phyloP scores from a whole-genome alignment of 2,113 vertebrate genomes.

The Paradisaea rubra region DNA sequence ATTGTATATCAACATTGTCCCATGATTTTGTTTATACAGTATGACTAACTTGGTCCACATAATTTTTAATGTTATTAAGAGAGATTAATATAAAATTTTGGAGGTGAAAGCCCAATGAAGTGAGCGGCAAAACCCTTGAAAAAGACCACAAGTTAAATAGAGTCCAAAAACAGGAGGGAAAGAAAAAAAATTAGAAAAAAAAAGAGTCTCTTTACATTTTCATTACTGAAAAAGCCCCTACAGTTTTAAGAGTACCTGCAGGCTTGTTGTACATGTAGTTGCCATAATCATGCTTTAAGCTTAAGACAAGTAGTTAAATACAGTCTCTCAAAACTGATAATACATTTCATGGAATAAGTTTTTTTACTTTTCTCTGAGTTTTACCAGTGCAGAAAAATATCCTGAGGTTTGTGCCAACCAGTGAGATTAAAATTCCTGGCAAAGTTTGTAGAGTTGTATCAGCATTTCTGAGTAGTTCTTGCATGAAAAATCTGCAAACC shows the following conservation, averaged over 20 bases:
- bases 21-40: not conserved
- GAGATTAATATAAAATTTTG: not conserved
- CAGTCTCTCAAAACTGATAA: not conserved
- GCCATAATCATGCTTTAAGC: not conserved
- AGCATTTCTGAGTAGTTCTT: not conserved
- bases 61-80: not conserved
- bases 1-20: rapidly evolving
- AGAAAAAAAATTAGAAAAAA: not conserved
- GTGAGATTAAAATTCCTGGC: not conserved
- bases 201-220: rapidly evolving
- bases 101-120: not conserved
- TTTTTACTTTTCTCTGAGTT: not conserved
- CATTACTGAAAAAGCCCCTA: rapidly evolving
- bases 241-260: not conserved
- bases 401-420: not conserved
- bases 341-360: not conserved
- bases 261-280: not conserved
- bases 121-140: not conserved
- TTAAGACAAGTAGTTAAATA: not conserved
- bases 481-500: not conserved
- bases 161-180: not conserved
- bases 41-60: not conserved
- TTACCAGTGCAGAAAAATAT: not conserved
- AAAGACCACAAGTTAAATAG: not conserved
- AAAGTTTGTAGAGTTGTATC: not conserved